Percentiles rank a stretch among this genome's conserved stretches.
Evolutionary conservation across 2,113 vertebrate genomes (phyloP).

Genomic region (Cyphomyrus discorhynchus): DNA sequence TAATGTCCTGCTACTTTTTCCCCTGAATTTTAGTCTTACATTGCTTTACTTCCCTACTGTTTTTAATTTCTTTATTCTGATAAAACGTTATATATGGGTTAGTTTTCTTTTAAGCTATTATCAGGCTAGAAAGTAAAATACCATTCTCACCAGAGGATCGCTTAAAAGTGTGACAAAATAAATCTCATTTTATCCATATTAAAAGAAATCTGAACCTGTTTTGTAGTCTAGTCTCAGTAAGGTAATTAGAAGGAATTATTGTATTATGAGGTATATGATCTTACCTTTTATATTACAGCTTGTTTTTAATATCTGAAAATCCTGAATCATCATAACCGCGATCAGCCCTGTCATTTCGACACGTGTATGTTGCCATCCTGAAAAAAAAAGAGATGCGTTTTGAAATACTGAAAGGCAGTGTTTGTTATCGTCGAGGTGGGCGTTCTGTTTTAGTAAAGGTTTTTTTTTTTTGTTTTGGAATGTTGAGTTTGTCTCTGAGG

Average conservation of each 20-base stretch:
- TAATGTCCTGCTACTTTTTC: neutral
- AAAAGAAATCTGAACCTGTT: neutral
- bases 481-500: conserved; percentile 64
- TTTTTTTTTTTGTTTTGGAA: conserved; percentile 56
- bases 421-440: conserved; percentile 43
- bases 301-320: neutral
- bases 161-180: neutral
- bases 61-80: neutral
- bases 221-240: neutral
- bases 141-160: neutral
- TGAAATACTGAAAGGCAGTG: neutral
- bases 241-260: neutral
- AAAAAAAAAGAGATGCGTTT: neutral
- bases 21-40: neutral
- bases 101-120: neutral
- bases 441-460: conserved; percentile 31
- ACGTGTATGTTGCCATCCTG: neutral
- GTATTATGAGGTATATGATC: neutral
- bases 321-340: neutral
- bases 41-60: neutral
- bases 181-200: neutral
- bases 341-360: neutral
- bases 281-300: neutral
- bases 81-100: neutral
- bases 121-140: neutral